phyloP scores from a whole-genome alignment of 2,113 vertebrate genomes.

The Cathartes aura region DNA sequence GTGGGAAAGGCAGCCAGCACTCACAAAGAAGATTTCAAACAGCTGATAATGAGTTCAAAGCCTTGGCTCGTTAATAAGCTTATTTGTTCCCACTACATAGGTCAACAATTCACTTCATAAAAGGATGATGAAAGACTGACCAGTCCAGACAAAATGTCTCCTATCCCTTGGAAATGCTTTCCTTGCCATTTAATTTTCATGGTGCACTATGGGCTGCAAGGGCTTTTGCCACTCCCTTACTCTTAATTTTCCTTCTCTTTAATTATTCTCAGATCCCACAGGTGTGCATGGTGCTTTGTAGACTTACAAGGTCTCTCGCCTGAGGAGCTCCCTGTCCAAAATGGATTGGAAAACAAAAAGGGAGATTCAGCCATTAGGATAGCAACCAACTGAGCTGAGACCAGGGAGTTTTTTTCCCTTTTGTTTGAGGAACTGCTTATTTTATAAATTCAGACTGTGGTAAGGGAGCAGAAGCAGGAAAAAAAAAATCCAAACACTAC shows the following conservation, averaged over 20 bases:
- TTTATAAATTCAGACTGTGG: not conserved
- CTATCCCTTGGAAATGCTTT: conserved; percentile 14
- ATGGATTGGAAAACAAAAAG: not conserved
- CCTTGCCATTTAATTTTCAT: conserved; percentile 13
- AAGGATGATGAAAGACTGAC: conserved; percentile 51
- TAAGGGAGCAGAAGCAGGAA: not conserved
- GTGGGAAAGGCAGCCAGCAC: conserved; percentile 14
- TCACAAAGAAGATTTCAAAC: conserved; percentile 52
- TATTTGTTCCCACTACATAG: conserved; percentile 32
- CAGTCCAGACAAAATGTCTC: conserved; percentile 53
- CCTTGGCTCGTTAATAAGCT: not conserved
- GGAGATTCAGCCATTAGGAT: not conserved
- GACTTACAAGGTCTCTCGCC: not conserved
- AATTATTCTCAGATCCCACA: conserved; percentile 19
- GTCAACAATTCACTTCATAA: conserved; percentile 49
- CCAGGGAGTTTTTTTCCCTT: not conserved
- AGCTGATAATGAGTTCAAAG: conserved; percentile 57
- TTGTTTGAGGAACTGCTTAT: not conserved
- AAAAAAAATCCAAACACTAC: not conserved
- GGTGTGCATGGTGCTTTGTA: not conserved
- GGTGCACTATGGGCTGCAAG: not conserved
- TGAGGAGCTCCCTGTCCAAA: not conserved
- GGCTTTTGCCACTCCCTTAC: conserved; percentile 40
- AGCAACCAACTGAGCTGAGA: not conserved
- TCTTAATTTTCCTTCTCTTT: conserved; percentile 45